phyloP scores from a whole-genome alignment of 1,140 invertebrate genomes.

The Lycorma delicatula region DNA sequence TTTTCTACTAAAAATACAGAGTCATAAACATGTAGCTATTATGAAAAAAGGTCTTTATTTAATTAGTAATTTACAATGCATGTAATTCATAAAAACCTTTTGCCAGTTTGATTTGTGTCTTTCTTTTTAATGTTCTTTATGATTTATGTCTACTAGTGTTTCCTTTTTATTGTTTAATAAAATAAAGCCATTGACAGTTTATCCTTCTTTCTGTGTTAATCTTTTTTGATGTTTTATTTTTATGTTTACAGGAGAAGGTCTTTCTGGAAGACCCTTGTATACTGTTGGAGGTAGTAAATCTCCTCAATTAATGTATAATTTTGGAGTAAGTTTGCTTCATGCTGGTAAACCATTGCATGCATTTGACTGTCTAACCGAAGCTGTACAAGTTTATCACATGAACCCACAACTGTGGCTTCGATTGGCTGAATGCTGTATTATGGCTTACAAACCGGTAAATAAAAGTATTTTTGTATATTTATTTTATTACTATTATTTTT shows the following conservation, averaged over 20 bases:
- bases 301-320: constrained; percentile 82
- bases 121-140: background rate
- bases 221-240: too few relatives aligned
- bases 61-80: too few relatives aligned
- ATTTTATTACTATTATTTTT: constrained; percentile 17
- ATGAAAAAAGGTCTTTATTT: too few relatives aligned
- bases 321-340: constrained; percentile 78
- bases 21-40: too few relatives aligned
- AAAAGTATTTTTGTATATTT: too few relatives aligned
- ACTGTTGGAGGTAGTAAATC: constrained; percentile 53
- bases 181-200: too few relatives aligned
- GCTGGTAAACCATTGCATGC: constrained; percentile 69
- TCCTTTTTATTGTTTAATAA: too few relatives aligned
- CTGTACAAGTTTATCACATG: constrained; percentile 68
- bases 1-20: too few relatives aligned
- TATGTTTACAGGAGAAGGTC: constrained; percentile 35
- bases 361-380: constrained; percentile 86
- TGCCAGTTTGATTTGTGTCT: constrained; percentile 10
- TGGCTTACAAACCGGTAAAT: constrained; percentile 55
- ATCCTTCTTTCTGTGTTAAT: too few relatives aligned
- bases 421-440: constrained; percentile 86
- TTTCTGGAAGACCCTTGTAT: constrained; percentile 47
- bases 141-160: constrained; percentile 2
- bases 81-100: too few relatives aligned
- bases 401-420: constrained; percentile 87